Base-by-base conservation (phyloP, 1,140 invertebrate genomes). In the Dolichoris vasculosae region DNA sequence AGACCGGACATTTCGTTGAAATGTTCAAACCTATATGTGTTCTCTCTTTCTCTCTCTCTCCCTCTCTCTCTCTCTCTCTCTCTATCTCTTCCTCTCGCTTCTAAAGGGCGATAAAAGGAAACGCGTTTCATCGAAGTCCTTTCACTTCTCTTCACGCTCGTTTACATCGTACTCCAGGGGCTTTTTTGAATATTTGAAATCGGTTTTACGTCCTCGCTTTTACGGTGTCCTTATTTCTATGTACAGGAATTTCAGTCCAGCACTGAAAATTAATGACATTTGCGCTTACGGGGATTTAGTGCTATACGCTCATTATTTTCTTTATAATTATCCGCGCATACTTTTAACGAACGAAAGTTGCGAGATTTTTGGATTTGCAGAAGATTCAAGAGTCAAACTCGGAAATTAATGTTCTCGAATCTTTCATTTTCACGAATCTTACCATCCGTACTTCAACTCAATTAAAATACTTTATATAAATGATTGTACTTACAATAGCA, bases 161-260 rank as follows among this genome's bases (percentile, higher is more conserved):
- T 40, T 32, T 11, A 2, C 26, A 26, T 26, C 30, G 35, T 8
- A 75, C 71, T 75, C 71, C 15, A 13, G 71, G 40, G 40, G 38
- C 20, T 48, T 77, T 77, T 77, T 77, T 77, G 48, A 77, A 77
- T 77, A 51, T 77, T 77, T 77, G 43, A 77, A 48, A 77, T 51
- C 75, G 46, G 1, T 77, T 76, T 46, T 73, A 73, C 69, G 69
- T 40, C 35, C 6, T 35, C 6, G 38, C 40, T 59, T 46, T 46
- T 59, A 26, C 23, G 23, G 3, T 59, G 55, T 59, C 23, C 23
- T 59, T 9, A 26, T 59, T 40, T 23, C 8, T 71, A 3, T 7
- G 73, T 3, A 3, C 23, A 7, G 13, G 30, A 3, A 78, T 55
- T 55, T 15, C 11, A 20, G 9, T 20, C n/a, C 26, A 78, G 30